A percentile compares a stretch with the other conserved stretches of the same genome.
These are phyloP conservation scores for Aleadryas rufinucha DNA, from an alignment of 2,113 vertebrate genomes.

Conservation along the genomic window DNA sequence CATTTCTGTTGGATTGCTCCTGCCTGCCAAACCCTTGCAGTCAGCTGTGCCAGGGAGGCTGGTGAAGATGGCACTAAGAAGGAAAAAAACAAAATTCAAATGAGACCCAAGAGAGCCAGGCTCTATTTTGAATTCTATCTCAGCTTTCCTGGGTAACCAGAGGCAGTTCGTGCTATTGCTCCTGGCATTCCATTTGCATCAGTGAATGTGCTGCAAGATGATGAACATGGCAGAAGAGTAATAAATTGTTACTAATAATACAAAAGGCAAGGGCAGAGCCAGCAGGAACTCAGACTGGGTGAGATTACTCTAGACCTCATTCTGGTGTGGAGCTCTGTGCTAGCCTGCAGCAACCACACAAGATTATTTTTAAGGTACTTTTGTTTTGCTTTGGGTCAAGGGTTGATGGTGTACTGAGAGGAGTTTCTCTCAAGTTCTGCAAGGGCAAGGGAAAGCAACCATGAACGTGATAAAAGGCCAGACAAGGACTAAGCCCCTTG, in stretches of 20 bases:
- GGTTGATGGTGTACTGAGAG: background rate
- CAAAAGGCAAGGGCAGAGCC: background rate
- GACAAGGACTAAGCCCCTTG: background rate
- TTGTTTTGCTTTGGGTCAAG: background rate
- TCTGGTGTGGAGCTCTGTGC: background rate
- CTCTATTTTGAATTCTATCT: background rate
- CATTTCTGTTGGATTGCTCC: background rate
- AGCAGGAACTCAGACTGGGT: background rate
- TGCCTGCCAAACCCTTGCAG: background rate
- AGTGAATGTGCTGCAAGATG: background rate
- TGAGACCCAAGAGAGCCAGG: background rate
- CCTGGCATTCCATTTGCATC: background rate
- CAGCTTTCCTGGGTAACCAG: background rate
- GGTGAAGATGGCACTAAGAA: background rate
- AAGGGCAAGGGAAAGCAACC: slow-evolving; percentile 15
- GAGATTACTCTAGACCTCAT: background rate
- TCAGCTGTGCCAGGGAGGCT: background rate
- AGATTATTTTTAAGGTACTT: background rate
- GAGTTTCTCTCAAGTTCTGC: background rate
- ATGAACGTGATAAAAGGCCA: slow-evolving; percentile 7
- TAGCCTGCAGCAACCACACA: background rate
- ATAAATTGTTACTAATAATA: background rate
- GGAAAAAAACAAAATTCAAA: background rate
- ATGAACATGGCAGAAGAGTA: background rate
- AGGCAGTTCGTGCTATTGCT: background rate